Conservation (phyloP, 2,797 vertebrate genomes). For the Aselliscus stoliczkanus region DNA sequence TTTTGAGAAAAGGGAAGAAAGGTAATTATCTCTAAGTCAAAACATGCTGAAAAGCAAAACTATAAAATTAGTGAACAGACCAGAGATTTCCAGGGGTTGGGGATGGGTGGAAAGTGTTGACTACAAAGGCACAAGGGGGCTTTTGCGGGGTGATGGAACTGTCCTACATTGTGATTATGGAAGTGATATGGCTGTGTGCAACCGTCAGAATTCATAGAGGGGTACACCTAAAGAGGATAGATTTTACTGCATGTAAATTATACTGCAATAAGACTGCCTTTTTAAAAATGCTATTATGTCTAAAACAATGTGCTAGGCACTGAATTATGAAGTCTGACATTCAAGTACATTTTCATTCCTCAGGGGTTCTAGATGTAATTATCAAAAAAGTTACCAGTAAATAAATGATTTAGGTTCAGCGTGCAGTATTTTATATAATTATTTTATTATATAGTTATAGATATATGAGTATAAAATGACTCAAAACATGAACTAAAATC, state of each 20-base stretch:
- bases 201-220: background rate
- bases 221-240: background rate
- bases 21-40: background rate
- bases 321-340: constrained; percentile 8
- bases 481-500: constrained; percentile 23
- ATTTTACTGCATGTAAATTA: background rate
- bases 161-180: background rate
- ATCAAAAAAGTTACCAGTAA: constrained; percentile 4
- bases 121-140: background rate
- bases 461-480: background rate
- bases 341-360: background rate
- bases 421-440: background rate
- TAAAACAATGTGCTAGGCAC: background rate
- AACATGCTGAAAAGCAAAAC: background rate
- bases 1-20: background rate
- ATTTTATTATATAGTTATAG: background rate
- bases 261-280: background rate
- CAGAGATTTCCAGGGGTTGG: background rate
- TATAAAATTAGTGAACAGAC: background rate
- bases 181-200: background rate
- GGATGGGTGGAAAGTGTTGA: background rate
- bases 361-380: background rate
- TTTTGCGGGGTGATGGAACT: background rate
- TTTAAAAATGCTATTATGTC: background rate
- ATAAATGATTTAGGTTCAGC: background rate